These are phyloP conservation scores for Nymphalis io DNA, from an alignment of 1,140 invertebrate genomes.

Conservation along the genomic window DNA sequence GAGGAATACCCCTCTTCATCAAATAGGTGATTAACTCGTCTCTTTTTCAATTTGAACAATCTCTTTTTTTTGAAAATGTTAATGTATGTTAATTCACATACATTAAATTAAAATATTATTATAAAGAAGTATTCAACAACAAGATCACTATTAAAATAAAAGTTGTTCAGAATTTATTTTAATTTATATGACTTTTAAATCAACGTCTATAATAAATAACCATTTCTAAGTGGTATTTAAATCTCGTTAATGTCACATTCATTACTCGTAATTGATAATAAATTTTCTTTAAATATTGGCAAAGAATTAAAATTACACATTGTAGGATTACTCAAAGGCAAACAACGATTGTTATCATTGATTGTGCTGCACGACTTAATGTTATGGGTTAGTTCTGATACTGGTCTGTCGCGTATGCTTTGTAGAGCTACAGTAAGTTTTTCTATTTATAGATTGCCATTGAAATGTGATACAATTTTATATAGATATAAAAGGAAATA, in stretches of 20 bases:
- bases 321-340: constrained; percentile 16
- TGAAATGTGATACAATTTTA: background rate
- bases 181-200: too few species aligned
- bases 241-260: constrained; percentile 27
- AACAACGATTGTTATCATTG: constrained; percentile 26
- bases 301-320: constrained; percentile 26
- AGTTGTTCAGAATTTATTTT: too few species aligned
- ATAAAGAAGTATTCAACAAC: too few species aligned
- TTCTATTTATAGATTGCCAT: constrained; percentile 2
- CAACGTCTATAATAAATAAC: too few species aligned
- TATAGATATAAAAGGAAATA: background rate
- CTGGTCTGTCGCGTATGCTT: constrained; percentile 1
- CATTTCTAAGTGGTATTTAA: constrained; percentile 14
- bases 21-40: too few species aligned
- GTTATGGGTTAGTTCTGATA: background rate
- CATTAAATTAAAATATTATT: too few species aligned
- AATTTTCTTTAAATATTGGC: constrained; percentile 29
- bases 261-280: constrained; percentile 27
- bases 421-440: constrained; percentile 6
- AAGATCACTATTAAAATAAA: too few species aligned
- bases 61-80: background rate
- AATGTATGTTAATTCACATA: too few species aligned
- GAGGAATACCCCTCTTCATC: too few species aligned
- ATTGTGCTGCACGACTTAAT: constrained; percentile 15
- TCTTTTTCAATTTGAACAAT: too few species aligned